A percentile compares a stretch with the other conserved stretches of the same genome.
These are phyloP conservation scores for Orthonevra nobilis DNA, from an alignment of 2,888 invertebrate species.

Conservation along the genomic window DNA sequence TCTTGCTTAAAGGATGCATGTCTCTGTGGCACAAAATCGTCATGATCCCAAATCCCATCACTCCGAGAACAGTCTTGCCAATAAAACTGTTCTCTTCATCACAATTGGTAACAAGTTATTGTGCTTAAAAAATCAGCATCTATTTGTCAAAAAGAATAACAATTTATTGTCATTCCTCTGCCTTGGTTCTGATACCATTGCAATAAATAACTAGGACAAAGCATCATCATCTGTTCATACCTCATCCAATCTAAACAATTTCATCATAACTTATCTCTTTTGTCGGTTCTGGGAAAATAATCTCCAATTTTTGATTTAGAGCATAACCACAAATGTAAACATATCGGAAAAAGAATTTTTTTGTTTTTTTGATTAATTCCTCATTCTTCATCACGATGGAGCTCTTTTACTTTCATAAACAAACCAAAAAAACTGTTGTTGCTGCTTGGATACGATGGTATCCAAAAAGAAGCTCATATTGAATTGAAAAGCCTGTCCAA, in stretches of 20 bases:
- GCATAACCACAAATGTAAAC: conserved; percentile 54
- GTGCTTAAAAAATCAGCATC: too few species aligned
- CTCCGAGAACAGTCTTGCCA: too few species aligned
- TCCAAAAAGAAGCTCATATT: conserved; percentile 34
- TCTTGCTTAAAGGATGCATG: too few species aligned
- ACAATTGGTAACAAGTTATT: too few species aligned
- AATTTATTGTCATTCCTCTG: too few species aligned
- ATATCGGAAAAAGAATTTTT: conserved; percentile 50
- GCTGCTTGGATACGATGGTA: conserved; percentile 7
- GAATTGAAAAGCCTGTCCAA: conserved; percentile 40
- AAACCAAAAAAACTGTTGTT: conserved; percentile 35
- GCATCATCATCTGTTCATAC: conserved; percentile 37
- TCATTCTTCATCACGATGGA: conserved; percentile 55
- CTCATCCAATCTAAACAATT: conserved; percentile 53
- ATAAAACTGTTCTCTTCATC: too few species aligned
- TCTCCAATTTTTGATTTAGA: conserved; percentile 43
- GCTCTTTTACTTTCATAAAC: conserved; percentile 61
- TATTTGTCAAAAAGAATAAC: too few species aligned
- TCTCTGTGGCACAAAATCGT: too few species aligned
- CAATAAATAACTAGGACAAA: conserved; percentile 34
- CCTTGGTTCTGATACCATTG: neutral
- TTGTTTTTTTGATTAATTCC: conserved; percentile 70
- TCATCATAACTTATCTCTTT: conserved; percentile 37
- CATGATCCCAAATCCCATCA: too few species aligned
- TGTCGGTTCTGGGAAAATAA: conserved; percentile 16